These are phyloP conservation scores for Melanotaenia pygmaea DNA, from an alignment of 2,797 vertebrate species.

Conservation along the genomic window DNA sequence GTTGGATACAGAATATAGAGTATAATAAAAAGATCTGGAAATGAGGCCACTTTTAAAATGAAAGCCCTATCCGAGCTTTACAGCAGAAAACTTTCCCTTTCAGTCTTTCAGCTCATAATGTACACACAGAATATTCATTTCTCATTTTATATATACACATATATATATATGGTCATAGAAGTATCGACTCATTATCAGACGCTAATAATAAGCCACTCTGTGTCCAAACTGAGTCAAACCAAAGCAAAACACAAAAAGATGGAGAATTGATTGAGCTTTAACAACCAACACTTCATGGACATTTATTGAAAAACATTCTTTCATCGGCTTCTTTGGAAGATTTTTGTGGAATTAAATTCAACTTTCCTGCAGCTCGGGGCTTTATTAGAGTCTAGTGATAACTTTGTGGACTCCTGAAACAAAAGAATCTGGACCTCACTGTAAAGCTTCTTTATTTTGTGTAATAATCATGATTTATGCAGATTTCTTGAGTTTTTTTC, in stretches of 20 bases:
- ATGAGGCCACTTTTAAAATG: slow-evolving; percentile 51
- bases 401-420: neutral
- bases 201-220: slow-evolving; percentile 38
- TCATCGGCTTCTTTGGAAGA: neutral
- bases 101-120: slow-evolving; percentile 47
- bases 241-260: neutral
- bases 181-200: slow-evolving; percentile 34
- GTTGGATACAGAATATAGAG: slow-evolving; percentile 20
- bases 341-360: neutral
- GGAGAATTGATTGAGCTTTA: neutral
- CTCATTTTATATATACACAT: slow-evolving; percentile 41
- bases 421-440: neutral
- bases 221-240: slow-evolving; percentile 4
- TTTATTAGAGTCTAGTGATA: neutral
- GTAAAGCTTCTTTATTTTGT: neutral
- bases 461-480: no score
- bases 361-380: neutral
- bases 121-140: slow-evolving; percentile 53
- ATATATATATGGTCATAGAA: slow-evolving; percentile 26
- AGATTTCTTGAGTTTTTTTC: no score
- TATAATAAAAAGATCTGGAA: slow-evolving; percentile 53
- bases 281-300: neutral
- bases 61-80: slow-evolving; percentile 41
- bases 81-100: slow-evolving; percentile 55
- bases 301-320: neutral